These are phyloP conservation scores for Himalopsyche tibetana DNA, from an alignment of 2,888 invertebrate species.

Conservation along the genomic window DNA sequence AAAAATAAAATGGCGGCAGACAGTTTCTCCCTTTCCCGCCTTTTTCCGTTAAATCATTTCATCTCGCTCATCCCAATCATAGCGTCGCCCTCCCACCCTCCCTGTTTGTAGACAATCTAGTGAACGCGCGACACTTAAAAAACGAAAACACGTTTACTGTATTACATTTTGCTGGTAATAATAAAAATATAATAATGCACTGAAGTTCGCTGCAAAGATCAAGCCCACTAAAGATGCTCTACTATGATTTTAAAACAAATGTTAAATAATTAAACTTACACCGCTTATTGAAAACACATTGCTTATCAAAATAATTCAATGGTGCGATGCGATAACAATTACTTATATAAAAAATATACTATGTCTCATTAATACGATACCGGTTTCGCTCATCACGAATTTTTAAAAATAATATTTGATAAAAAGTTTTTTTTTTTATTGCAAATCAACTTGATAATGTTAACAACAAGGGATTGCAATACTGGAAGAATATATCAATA, in stretches of 20 bases:
- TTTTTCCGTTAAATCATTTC: constrained; percentile 60
- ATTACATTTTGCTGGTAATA: constrained; percentile 59
- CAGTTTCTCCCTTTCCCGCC: constrained; percentile 58
- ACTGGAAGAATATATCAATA: too few species aligned
- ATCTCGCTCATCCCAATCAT: constrained; percentile 57
- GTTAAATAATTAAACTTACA: too few species aligned
- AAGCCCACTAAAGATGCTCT: constrained; percentile 52
- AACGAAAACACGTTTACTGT: constrained; percentile 65
- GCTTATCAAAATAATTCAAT: too few species aligned
- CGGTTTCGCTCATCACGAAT: too few species aligned
- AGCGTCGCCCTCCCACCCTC: constrained; percentile 52
- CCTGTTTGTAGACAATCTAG: constrained; percentile 57
- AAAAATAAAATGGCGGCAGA: constrained; percentile 66
- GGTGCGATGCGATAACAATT: too few species aligned
- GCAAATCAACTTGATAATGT: too few species aligned
- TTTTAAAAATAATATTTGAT: too few species aligned
- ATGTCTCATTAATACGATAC: too few species aligned
- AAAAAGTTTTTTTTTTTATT: too few species aligned
- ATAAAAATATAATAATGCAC: constrained; percentile 64
- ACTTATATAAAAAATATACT: too few species aligned
- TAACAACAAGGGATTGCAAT: too few species aligned
- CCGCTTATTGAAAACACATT: too few species aligned
- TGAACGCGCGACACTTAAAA: constrained; percentile 63
- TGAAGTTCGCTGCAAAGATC: constrained; percentile 21
- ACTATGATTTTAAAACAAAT: not conserved